Evolutionary conservation across 2,113 vertebrate genomes (phyloP).

Genomic region (Haemorhous mexicanus): DNA sequence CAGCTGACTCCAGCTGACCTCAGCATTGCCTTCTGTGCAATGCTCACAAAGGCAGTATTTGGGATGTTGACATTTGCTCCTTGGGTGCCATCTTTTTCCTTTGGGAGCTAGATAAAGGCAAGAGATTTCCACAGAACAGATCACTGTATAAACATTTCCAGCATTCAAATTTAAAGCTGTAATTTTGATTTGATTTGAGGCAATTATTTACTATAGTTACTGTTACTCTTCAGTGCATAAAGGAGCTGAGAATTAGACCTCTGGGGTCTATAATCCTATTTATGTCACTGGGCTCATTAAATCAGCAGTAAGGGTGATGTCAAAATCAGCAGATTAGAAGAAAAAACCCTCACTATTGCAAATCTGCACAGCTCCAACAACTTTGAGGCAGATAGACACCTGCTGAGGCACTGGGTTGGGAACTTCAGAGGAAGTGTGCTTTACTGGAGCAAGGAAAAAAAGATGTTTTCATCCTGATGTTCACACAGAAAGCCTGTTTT

Average conservation of each 20-base stretch:
- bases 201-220: constrained; percentile 56
- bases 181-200: constrained; percentile 41
- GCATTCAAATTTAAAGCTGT: background rate
- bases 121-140: background rate
- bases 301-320: constrained; percentile 12
- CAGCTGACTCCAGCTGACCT: background rate
- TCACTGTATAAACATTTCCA: background rate
- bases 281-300: constrained; percentile 49
- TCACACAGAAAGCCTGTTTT: background rate
- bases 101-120: background rate
- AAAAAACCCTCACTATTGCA: background rate
- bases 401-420: background rate
- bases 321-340: constrained; percentile 38
- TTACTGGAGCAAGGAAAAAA: background rate
- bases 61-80: background rate
- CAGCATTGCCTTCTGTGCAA: background rate
- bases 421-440: background rate
- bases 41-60: background rate
- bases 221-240: constrained; percentile 23
- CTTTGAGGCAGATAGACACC: background rate
- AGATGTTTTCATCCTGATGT: background rate
- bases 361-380: background rate
- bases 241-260: constrained; percentile 37
- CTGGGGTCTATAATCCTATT: constrained; percentile 44
- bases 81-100: background rate